Evolutionary conservation across 2,888 invertebrate species (phyloP).

Genomic region (Epinotia nisella): DNA sequence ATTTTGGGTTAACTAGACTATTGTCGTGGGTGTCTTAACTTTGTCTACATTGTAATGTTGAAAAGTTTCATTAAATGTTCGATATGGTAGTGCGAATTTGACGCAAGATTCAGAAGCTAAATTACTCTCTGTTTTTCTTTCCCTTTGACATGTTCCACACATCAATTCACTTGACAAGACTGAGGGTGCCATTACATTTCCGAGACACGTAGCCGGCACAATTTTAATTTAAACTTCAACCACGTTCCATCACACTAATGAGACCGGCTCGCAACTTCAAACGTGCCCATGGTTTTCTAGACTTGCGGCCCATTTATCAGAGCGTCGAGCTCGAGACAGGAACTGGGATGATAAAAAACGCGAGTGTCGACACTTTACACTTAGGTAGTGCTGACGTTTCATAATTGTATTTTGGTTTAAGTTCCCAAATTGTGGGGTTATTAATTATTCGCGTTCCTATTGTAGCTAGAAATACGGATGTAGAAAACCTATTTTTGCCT

Average conservation of each 20-base stretch:
- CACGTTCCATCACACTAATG: constrained; percentile 64
- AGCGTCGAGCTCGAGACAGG: constrained; percentile 7
- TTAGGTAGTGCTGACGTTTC: neutral
- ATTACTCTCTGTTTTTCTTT: neutral
- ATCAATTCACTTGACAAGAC: constrained; percentile 35
- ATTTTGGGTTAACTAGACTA: neutral
- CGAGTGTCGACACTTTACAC: neutral
- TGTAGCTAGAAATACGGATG: neutral
- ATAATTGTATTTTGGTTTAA: neutral
- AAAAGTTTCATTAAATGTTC: neutral
- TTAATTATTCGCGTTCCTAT: neutral
- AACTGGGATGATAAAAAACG: constrained; percentile 6
- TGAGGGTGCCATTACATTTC: constrained; percentile 34
- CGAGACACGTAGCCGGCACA: constrained; percentile 43
- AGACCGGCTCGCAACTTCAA: constrained; percentile 54
- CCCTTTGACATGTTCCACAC: constrained; percentile 16
- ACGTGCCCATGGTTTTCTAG: constrained; percentile 31
- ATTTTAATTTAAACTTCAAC: constrained; percentile 56
- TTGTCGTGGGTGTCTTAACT: neutral
- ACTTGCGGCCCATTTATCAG: constrained; percentile 18
- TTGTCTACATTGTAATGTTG: neutral
- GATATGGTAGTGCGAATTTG: neutral
- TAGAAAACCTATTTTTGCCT: too few species aligned
- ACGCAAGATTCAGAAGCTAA: neutral
- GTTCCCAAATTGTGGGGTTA: neutral